A percentile compares a stretch with the other conserved stretches of the same genome.
phyloP scores from a whole-genome alignment of 1,140 invertebrate genomes.

The Camponotus pennsylvanicus region DNA sequence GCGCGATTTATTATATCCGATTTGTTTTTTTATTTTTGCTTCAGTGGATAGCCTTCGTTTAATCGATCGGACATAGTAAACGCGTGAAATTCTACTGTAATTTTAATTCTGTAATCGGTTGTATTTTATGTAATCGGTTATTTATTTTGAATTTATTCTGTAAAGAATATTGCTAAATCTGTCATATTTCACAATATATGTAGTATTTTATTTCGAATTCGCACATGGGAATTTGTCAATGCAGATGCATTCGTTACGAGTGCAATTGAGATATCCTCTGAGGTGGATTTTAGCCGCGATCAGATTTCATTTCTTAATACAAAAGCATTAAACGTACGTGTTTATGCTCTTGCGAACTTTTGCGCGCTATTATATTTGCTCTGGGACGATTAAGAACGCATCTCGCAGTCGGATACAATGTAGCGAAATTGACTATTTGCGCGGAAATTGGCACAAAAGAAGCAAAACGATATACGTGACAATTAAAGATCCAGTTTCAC shows the following conservation, averaged over 20 bases:
- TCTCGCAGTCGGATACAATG: slow-evolving; percentile 6
- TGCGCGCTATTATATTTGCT: not conserved
- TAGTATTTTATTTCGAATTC: slow-evolving; percentile 10
- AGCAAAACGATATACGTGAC: not conserved
- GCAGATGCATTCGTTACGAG: not conserved
- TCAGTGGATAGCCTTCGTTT: not conserved
- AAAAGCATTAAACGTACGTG: not conserved
- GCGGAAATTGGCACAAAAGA: slow-evolving; percentile 7
- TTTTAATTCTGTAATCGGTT: no score
- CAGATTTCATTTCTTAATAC: slow-evolving; percentile 35
- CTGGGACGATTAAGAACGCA: not conserved
- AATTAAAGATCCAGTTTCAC: not conserved
- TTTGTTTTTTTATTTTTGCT: not conserved
- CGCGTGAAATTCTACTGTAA: not conserved
- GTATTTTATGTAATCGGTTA: not conserved
- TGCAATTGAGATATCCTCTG: not conserved
- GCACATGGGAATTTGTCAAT: not conserved
- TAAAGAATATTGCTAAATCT: slow-evolving; percentile 6
- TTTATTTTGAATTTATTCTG: not conserved
- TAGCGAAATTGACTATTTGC: slow-evolving; percentile 32
- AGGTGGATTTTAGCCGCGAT: not conserved
- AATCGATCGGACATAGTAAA: not conserved
- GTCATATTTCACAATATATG: not conserved
- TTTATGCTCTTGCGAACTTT: slow-evolving; percentile 4
- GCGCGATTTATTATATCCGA: not conserved